Evolutionary conservation across 2,888 invertebrate genomes (phyloP).

Genomic region (Erebia palarica): DNA sequence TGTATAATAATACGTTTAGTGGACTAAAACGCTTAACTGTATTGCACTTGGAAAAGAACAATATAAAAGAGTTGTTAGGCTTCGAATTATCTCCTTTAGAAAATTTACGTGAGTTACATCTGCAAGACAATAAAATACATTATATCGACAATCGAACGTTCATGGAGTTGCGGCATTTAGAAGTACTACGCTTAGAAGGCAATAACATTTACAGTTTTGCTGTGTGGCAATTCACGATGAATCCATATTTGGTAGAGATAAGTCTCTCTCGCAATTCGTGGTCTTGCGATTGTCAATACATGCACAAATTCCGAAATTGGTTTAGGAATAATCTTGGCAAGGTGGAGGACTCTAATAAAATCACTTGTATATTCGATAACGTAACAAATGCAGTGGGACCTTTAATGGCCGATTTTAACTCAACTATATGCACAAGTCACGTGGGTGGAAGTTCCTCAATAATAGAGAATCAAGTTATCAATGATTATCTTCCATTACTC

Average conservation of each 20-base stretch:
- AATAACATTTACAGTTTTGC: conserved; percentile 92
- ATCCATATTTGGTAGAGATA: conserved; percentile 94
- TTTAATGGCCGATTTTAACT: conserved; percentile 89
- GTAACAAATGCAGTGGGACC: conserved; percentile 87
- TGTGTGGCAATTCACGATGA: conserved; percentile 92
- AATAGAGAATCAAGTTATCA: conserved; percentile 89
- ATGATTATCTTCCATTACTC: conserved; percentile 90
- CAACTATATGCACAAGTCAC: conserved; percentile 88
- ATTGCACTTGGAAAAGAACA: conserved; percentile 94
- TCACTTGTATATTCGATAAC: conserved; percentile 90
- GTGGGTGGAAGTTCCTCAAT: conserved; percentile 88
- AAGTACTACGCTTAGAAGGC: conserved; percentile 92
- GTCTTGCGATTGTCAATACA: conserved; percentile 95
- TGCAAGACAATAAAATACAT: conserved; percentile 92
- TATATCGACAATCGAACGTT: conserved; percentile 94
- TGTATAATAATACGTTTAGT: conserved; percentile 95
- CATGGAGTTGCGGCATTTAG: conserved; percentile 89
- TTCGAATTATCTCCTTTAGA: conserved; percentile 92
- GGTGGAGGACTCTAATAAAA: conserved; percentile 89
- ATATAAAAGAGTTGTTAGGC: conserved; percentile 89
- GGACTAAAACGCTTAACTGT: conserved; percentile 90
- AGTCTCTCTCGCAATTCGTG: conserved; percentile 92
- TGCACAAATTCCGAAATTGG: conserved; percentile 91
- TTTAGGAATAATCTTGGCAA: conserved; percentile 90
- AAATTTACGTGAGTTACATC: conserved; percentile 91